Conservation (phyloP, 2,797 vertebrate species). For the Paramormyrops hopkinsi region DNA sequence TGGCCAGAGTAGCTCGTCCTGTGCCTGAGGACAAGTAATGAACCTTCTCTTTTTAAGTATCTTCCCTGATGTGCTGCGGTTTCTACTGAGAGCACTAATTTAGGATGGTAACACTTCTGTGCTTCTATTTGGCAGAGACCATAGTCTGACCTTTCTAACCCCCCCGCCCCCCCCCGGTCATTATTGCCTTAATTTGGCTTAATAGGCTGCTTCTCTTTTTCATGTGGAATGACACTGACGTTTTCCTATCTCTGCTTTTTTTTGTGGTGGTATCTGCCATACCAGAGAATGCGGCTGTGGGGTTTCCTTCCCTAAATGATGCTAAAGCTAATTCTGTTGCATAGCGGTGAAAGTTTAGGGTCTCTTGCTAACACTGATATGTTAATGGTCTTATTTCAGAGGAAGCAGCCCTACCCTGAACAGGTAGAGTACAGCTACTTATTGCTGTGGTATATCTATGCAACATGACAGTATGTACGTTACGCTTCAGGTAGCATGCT, state of each 20-base stretch:
- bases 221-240: constrained; percentile 30
- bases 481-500: constrained; percentile 51
- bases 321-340: constrained; percentile 35
- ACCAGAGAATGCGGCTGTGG: background rate
- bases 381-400: constrained; percentile 74
- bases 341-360: constrained; percentile 35
- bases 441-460: constrained; percentile 40
- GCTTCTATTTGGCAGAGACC: background rate
- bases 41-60: constrained; percentile 16
- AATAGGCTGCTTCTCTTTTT: constrained; percentile 30
- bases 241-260: background rate
- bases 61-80: background rate
- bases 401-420: constrained; percentile 66
- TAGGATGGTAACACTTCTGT: constrained; percentile 1
- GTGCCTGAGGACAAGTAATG: constrained; percentile 29
- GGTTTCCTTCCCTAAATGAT: background rate
- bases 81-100: constrained; percentile 17
- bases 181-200: constrained; percentile 23
- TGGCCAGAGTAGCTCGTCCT: constrained; percentile 23
- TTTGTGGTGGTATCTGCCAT: background rate
- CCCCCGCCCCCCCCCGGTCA: background rate
- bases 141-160: constrained; percentile 12
- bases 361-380: constrained; percentile 56
- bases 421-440: constrained; percentile 71
- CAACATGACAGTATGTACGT: constrained; percentile 43